Evolutionary conservation across 2,113 vertebrate species (phyloP).

Genomic region (Pithys albifrons): DNA sequence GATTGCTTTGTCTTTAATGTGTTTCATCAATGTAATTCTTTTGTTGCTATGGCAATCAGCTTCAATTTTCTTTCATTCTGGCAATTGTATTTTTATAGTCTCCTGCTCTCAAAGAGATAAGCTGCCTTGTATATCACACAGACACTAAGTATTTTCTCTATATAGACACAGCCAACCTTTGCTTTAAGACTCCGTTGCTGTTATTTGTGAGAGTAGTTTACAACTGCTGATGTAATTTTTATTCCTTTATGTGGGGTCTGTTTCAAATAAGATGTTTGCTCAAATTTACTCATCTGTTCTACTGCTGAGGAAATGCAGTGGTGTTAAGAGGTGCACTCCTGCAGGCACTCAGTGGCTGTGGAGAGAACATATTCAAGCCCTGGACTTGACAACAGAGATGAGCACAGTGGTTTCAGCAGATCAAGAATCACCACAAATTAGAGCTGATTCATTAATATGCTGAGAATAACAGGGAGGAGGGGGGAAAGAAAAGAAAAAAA

Average conservation of each 20-base stretch:
- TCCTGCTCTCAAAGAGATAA: constrained; percentile 81
- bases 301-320: not conserved
- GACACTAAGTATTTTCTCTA: constrained; percentile 68
- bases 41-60: constrained; percentile 84
- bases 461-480: not conserved
- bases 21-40: constrained; percentile 79
- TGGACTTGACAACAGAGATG: not conserved
- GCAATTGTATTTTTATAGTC: constrained; percentile 82
- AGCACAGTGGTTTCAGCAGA: not conserved
- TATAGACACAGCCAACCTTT: constrained; percentile 68
- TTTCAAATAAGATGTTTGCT: constrained; percentile 45
- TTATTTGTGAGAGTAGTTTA: constrained; percentile 66
- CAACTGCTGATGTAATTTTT: constrained; percentile 65
- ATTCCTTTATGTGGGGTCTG: constrained; percentile 51
- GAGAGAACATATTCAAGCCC: not conserved
- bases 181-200: constrained; percentile 30
- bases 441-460: not conserved
- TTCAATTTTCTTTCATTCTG: constrained; percentile 78
- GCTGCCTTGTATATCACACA: constrained; percentile 71
- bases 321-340: not conserved
- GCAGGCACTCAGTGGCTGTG: not conserved
- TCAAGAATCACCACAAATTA: not conserved
- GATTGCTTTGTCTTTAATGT: constrained; percentile 77
- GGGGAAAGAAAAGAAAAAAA: not conserved
- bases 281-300: constrained; percentile 50